Evolutionary conservation across 2,888 invertebrate species (phyloP).

Genomic region (Frankliniella fusca): DNA sequence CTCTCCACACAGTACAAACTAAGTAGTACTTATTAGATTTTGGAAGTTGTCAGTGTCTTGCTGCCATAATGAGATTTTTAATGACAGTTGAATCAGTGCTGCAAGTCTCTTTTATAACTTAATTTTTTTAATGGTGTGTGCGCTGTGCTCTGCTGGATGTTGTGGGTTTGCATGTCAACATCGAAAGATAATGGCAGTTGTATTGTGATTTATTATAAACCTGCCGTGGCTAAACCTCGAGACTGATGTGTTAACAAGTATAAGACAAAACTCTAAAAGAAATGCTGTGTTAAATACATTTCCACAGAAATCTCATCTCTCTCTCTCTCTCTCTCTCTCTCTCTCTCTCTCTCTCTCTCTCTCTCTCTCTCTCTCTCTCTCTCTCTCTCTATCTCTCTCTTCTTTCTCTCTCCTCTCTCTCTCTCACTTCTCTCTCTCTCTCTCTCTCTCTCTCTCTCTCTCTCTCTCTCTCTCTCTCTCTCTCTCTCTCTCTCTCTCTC

Average conservation of each 20-base stretch:
- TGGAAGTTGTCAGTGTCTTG: neutral
- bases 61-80: neutral
- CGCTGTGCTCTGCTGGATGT: conserved; percentile 15
- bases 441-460: too few species aligned
- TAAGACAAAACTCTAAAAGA: conserved; percentile 6
- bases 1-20: neutral
- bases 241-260: conserved; percentile 23
- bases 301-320: neutral
- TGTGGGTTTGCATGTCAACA: conserved; percentile 11
- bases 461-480: too few species aligned
- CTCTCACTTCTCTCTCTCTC: too few species aligned
- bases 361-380: too few species aligned
- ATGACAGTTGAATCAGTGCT: neutral
- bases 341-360: too few species aligned
- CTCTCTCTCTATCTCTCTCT: too few species aligned
- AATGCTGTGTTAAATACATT: neutral
- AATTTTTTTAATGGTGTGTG: neutral
- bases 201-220: conserved; percentile 15
- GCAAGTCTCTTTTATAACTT: neutral
- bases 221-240: conserved; percentile 24
- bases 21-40: conserved; percentile 6
- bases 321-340: too few species aligned
- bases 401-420: too few species aligned
- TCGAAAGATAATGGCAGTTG: conserved; percentile 7
- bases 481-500: too few species aligned